Evolutionary conservation across 2,888 invertebrate species (phyloP).

Genomic region (Gastracanthus pulcherrimus): DNA sequence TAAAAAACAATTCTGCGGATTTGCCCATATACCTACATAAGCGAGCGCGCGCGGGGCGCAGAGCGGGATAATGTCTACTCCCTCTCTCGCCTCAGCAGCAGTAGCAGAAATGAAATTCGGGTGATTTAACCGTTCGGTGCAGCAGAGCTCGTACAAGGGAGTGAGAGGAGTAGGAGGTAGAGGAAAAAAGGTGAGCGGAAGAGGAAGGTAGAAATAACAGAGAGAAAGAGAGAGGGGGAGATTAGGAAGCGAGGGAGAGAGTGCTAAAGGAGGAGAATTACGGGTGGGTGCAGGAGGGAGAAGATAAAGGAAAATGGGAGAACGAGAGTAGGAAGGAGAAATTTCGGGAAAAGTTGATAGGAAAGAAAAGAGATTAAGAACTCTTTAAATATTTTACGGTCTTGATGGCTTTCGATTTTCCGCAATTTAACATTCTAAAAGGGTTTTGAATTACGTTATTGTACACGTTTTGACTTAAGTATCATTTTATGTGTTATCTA

Average conservation of each 20-base stretch:
- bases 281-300: neutral
- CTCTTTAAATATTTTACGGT: neutral
- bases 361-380: neutral
- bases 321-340: neutral
- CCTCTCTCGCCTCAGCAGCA: conserved; percentile 52
- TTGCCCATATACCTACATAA: neutral
- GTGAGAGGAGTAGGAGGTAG: neutral
- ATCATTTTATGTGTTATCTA: too few species aligned
- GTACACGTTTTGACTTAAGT: too few species aligned
- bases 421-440: neutral
- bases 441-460: too few species aligned
- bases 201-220: neutral
- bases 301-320: neutral
- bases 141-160: neutral
- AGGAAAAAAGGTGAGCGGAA: neutral
- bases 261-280: conserved; percentile 3
- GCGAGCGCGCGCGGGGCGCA: neutral
- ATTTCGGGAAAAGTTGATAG: neutral
- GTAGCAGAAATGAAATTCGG: conserved; percentile 70
- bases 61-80: conserved; percentile 21
- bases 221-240: neutral
- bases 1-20: too few species aligned
- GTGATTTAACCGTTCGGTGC: conserved; percentile 70
- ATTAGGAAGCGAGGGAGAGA: conserved; percentile 26
- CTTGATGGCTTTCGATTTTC: neutral